These are phyloP conservation scores for Physella acuta DNA, from an alignment of 1,140 invertebrate genomes.

Conservation along the genomic window DNA sequence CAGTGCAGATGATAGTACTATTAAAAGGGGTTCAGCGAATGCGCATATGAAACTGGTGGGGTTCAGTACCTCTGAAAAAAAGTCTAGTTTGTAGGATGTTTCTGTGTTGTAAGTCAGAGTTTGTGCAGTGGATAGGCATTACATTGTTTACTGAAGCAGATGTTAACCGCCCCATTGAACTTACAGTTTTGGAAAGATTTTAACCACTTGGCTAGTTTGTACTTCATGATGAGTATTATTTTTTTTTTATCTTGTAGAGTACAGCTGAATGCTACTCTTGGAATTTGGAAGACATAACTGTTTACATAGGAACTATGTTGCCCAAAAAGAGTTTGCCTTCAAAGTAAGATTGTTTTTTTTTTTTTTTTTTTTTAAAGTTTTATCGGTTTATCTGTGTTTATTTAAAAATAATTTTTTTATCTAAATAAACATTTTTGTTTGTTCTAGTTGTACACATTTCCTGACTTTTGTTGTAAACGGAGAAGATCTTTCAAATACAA, in stretches of 20 bases:
- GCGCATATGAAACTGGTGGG: too few species aligned
- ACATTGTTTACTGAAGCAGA: background rate
- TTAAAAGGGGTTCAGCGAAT: too few species aligned
- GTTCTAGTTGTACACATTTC: slow-evolving; percentile 26
- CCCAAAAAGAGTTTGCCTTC: slow-evolving; percentile 20
- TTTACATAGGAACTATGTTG: slow-evolving; percentile 34
- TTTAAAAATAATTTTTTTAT: background rate
- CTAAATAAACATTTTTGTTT: background rate
- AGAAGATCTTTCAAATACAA: slow-evolving; percentile 28
- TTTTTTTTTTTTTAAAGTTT: background rate
- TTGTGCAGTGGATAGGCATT: background rate
- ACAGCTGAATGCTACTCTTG: slow-evolving; percentile 21
- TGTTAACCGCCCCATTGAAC: background rate
- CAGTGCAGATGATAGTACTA: too few species aligned
- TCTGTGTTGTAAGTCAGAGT: background rate
- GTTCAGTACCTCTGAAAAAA: background rate
- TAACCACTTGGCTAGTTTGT: background rate
- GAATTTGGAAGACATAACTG: slow-evolving; percentile 34
- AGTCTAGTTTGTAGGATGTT: background rate
- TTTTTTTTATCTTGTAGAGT: background rate
- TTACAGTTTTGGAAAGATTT: background rate
- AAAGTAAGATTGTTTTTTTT: slow-evolving; percentile 24
- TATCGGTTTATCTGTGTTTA: background rate
- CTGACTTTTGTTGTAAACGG: slow-evolving; percentile 31
- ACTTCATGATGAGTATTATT: background rate